Base-by-base conservation (phyloP, 2,797 vertebrate genomes). In the Gila robusta region DNA sequence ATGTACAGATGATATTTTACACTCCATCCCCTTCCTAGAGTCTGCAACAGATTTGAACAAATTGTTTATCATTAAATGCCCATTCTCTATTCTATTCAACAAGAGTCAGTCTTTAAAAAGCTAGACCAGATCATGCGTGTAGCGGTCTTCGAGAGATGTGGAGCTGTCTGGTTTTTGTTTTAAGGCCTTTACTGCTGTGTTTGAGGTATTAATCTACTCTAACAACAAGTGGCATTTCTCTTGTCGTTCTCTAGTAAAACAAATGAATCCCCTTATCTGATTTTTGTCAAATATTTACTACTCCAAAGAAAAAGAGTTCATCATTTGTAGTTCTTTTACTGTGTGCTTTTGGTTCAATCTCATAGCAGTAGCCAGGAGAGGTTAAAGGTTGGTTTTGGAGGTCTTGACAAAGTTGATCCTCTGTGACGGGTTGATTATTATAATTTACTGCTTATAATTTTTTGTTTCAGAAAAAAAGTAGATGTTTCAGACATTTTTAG, bases 371-470 rank as follows among this genome's bases (percentile, higher is more conserved):
- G 90, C 87, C 74, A 89, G 89, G 89, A 93, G 86, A 79, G 87
- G 89, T 92, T 77, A 89, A 81, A 89, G 86, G 86, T 86, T 72
- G 86, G 79, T 44, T 62, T 59, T 81, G 85, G 80, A 86, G 87
- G 92, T 91, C 89, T 93, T 87, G 87, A 85, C 78, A 70, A 89
- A 80, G 89, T 23, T 78, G 90, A 90, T 94, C 89, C 92, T 93
- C 92, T 90, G 89, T 91, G 91, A 94, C 81, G 91, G 90, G 93
- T 92, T 91, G 70, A 86, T 89, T 86, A 81, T 80, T 73, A 32
- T 79, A 86, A 49, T 81, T 84, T 59, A 59, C 37, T 67, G 81
- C 80, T 35, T 41, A 52, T 70, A 26, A 39, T 35, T 64, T 88
- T 62, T 59, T 71, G 82, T 86, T 82, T 83, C 26, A 78, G 67